phyloP scores from a whole-genome alignment of 2,888 invertebrate species.

The Lissonota sp. region DNA sequence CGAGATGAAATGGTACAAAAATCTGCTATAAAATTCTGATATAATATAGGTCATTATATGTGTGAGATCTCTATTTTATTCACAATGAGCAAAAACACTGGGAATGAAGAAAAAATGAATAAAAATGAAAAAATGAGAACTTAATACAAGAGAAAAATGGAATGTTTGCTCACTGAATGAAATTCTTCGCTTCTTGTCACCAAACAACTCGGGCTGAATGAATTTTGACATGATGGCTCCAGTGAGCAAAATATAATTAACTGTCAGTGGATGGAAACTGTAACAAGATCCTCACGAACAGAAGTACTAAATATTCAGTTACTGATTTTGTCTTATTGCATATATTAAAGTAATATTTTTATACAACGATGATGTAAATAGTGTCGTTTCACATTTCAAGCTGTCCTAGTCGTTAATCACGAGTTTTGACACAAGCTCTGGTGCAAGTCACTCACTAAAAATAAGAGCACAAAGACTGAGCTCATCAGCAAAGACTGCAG shows the following conservation, averaged over 20 bases:
- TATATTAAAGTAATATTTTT: too few species aligned
- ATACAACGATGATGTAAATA: too few species aligned
- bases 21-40: neutral
- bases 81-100: neutral
- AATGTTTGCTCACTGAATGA: conserved; percentile 39
- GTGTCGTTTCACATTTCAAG: neutral
- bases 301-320: neutral
- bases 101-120: conserved; percentile 15
- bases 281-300: neutral
- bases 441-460: conserved; percentile 5
- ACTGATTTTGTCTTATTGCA: neutral
- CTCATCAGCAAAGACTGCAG: conserved; percentile 13
- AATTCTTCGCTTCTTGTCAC: neutral
- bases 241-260: neutral
- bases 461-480: conserved; percentile 15
- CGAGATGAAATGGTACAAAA: neutral
- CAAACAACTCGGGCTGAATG: neutral
- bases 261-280: conserved; percentile 13
- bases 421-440: neutral
- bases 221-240: neutral
- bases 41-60: neutral
- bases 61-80: neutral
- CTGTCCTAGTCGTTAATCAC: conserved; percentile 2
- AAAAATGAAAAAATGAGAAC: neutral
- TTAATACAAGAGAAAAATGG: neutral